Evolutionary conservation across 2,888 invertebrate species (phyloP).

Genomic region (Stenodema calcarata): DNA sequence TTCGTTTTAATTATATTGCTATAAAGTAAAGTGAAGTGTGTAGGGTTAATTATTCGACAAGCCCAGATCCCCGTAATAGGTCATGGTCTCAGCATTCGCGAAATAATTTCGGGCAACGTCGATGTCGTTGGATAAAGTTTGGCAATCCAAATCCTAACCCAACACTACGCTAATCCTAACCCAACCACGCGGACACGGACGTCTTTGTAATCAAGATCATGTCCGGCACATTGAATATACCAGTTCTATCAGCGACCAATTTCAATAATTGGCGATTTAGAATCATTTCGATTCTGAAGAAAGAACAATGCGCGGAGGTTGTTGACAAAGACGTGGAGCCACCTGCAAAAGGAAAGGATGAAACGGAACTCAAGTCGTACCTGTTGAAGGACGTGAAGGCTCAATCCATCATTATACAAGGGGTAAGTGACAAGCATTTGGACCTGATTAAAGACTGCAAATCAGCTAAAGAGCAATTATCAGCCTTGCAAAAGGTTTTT

Average conservation of each 20-base stretch:
- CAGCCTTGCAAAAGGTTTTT: constrained; percentile 18
- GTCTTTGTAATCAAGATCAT: not conserved
- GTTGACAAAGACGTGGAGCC: not conserved
- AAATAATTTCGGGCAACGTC: not conserved
- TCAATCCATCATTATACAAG: not conserved
- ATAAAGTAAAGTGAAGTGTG: no score
- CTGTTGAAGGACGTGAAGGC: not conserved
- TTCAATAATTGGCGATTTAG: constrained; percentile 32
- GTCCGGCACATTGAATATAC: not conserved
- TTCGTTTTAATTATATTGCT: no score
- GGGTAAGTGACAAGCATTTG: constrained; percentile 23
- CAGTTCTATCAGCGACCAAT: not conserved
- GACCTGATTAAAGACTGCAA: not conserved
- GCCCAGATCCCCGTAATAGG: not conserved
- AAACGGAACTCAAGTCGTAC: not conserved
- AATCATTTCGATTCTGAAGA: constrained; percentile 2
- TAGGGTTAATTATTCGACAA: no score
- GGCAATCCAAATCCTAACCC: no score
- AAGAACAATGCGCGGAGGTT: not conserved
- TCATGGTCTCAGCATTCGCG: not conserved
- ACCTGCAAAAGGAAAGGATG: not conserved
- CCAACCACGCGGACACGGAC: not conserved
- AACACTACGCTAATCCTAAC: no score
- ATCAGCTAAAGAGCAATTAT: not conserved
- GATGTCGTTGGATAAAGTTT: not conserved